Evolutionary conservation across 1,140 invertebrate genomes (phyloP), one percentile per base, ranked within the genome.

Genomic region (Brachystomella parvula): DNA sequence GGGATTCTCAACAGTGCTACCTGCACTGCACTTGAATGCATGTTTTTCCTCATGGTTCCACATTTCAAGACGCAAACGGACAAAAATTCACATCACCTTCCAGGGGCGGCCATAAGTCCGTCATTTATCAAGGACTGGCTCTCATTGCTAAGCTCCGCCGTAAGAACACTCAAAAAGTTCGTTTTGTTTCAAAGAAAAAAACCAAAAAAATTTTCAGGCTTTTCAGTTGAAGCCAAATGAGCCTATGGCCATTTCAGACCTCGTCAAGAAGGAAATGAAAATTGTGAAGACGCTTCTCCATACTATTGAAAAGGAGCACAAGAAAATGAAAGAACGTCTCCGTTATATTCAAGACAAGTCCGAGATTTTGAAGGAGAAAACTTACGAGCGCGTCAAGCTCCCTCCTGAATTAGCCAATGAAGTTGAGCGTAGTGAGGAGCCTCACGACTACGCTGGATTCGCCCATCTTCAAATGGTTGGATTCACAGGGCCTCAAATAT

Each of bases 11-110:
- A 59, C 30, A 32, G 30, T 17, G 57, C 57, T 29, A 59, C 57
- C 12, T 59, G 57, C 57, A 59, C 57, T 12, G 57, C 30, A 9
- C 26, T 59, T 2, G 57, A 59, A 31, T 3, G 9, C 21, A 59
- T 29, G 21, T 59, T 59, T 29, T 59, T 12, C 57, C 57, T 59
- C 57, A 59, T 59, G 57, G 15, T 59, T 32, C 57, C 57, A 12
- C 57, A 59, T 24, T 29, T 32, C 30, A 59, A 59, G 30, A 59
- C 30, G 57, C 26, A 28, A 17, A 30, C 57, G 9, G 57, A 32
- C 12, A 15, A 9, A 30, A 59, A 59, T 31, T 9, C 21, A 28
- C 21, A 28, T 29, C 15, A 59, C 21, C 21, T 59, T 9, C 26
- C 30, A 28, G 57, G 30, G 3, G 26, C 57, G 26, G 26, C 3